Evolutionary conservation across 2,113 vertebrate genomes (phyloP), one percentile per base, ranked within the genome.

Genomic region (Phyllostomus discolor): DNA sequence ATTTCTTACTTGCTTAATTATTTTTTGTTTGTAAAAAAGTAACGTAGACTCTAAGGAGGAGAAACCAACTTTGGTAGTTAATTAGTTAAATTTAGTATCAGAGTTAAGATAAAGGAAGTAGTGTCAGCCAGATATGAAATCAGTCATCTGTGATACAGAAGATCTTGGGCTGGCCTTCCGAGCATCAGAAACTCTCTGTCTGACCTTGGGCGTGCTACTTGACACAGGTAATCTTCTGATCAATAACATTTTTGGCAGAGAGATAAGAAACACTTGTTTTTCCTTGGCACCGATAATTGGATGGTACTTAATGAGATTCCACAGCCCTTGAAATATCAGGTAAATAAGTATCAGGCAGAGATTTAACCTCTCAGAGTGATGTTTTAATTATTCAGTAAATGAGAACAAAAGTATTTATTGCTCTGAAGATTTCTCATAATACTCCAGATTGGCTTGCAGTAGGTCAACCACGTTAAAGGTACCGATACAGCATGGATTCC

Each of bases 251-350:
- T 94, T 92, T 41, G 46, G 52, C 70, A 70, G 7, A 88, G 43
- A 88, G 78, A 69, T 78, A 88, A 97, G 66, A 96, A 91, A 90
- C 70, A 90, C 69, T 69, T 75, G 31, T 86, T 96, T 91, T n/a
- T 88, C 14, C 20, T 79, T 38, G 35, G 83, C 59, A 91, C 28
- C 78, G 35, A 90, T 83, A 92, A 94, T 75, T 92, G 76, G 66
- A 94, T 94, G 88, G 81, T 66, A 66, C 33, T 88, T 95, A 94
- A 81, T 72, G 67, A 85, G 82, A 59, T n/a, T 84, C 64, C 28
- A 79, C 10, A 50, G 46, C 4, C 10, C 43, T 33, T 86, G 35
- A 94, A 95, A 89, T 72, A 88, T 35, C 57, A 73, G 79, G 24
- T 72, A 94, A 91, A 78, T 66, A 86, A 48, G 17, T 22, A 76